A percentile compares a stretch with the other conserved stretches of the same genome.
These are phyloP conservation scores for Blennius ocellaris DNA, from an alignment of 2,113 vertebrate species.

Conservation along the genomic window DNA sequence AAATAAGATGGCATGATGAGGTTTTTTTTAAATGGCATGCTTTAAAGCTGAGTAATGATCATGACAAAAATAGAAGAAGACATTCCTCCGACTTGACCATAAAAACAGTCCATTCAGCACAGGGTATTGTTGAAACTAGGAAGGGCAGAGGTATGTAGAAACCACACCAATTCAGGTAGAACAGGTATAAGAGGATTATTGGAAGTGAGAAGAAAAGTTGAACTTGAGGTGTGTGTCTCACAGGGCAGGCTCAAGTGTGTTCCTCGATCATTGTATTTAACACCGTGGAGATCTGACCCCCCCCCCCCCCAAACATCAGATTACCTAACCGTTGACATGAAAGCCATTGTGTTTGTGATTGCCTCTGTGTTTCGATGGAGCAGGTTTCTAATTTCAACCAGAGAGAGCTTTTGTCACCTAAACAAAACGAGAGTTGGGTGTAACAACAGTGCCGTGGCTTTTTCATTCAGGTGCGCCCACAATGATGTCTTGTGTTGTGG, in stretches of 20 bases:
- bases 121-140: neutral
- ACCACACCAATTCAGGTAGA: neutral
- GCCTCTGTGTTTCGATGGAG: neutral
- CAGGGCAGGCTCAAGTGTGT: neutral
- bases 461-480: neutral
- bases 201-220: neutral
- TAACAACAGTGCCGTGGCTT: constrained; percentile 11
- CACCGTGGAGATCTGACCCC: neutral
- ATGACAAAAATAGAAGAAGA: neutral
- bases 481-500: neutral
- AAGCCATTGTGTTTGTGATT: constrained; percentile 7
- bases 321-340: neutral
- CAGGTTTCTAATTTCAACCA: constrained; percentile 25
- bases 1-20: neutral
- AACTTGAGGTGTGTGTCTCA: neutral
- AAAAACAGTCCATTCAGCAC: neutral
- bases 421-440: constrained; percentile 19
- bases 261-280: neutral
- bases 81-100: neutral
- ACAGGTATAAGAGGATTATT: neutral
- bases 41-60: neutral
- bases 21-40: neutral
- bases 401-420: constrained; percentile 30
- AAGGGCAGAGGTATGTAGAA: neutral
- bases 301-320: constrained; percentile 7